These are phyloP conservation scores for Acyrthosiphon pisum DNA, from an alignment of 1,140 invertebrate species.

Conservation along the genomic window DNA sequence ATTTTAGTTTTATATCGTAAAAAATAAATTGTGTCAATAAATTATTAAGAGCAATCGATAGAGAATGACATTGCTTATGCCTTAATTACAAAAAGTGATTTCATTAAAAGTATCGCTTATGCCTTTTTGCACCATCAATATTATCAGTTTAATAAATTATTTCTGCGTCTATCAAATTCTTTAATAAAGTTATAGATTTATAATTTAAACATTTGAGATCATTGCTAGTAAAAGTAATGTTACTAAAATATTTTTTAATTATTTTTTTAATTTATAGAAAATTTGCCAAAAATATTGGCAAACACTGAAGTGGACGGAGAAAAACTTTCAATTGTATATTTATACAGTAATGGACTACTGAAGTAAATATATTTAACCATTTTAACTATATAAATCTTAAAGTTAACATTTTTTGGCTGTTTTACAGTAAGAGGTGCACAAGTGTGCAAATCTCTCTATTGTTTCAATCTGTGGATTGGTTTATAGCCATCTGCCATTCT, in stretches of 20 bases:
- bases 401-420: neutral
- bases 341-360: slow-evolving; percentile 40
- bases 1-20: too few relatives aligned
- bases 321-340: slow-evolving; percentile 48
- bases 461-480: too few relatives aligned
- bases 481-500: too few relatives aligned
- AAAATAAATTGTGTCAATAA: too few relatives aligned
- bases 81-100: too few relatives aligned
- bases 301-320: slow-evolving; percentile 43
- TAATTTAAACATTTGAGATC: neutral
- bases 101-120: too few relatives aligned
- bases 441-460: too few relatives aligned
- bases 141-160: neutral
- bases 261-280: slow-evolving; percentile 29
- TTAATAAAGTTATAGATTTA: neutral
- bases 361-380: slow-evolving; percentile 25
- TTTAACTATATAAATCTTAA: neutral
- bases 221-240: neutral
- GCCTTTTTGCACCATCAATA: too few relatives aligned
- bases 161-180: neutral
- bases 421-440: neutral
- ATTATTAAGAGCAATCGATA: too few relatives aligned
- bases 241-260: neutral
- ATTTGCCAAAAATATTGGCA: slow-evolving; percentile 47
- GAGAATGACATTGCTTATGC: too few relatives aligned